These are phyloP conservation scores for Choloepus hoffmanni DNA, from an alignment of 2,113 vertebrate genomes.

Conservation along the genomic window DNA sequence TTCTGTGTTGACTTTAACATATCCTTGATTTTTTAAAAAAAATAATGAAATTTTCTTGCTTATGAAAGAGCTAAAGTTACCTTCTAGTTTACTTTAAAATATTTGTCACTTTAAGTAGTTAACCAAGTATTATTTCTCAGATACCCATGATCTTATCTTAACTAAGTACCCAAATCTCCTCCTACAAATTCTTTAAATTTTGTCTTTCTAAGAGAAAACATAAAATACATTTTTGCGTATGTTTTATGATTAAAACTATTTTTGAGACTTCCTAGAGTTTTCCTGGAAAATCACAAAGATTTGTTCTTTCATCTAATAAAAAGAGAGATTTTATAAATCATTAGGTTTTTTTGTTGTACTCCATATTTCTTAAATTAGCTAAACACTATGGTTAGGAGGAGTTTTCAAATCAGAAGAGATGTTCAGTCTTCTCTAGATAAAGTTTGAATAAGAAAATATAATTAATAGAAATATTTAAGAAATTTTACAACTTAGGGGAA, in stretches of 20 bases:
- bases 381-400: background rate
- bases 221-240: background rate
- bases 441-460: background rate
- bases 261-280: background rate
- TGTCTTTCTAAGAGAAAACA: background rate
- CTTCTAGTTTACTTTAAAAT: slow-evolving; percentile 36
- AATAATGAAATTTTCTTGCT: background rate
- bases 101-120: slow-evolving; percentile 58
- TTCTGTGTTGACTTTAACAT: slow-evolving; percentile 15
- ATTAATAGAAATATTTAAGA: slow-evolving; percentile 16
- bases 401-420: background rate
- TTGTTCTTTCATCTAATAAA: background rate
- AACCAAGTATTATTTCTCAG: slow-evolving; percentile 30
- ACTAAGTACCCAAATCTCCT: background rate
- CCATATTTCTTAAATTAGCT: background rate
- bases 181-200: slow-evolving; percentile 22
- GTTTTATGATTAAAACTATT: background rate
- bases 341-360: background rate
- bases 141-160: background rate
- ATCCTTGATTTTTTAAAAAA: background rate
- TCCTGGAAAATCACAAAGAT: background rate
- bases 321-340: background rate
- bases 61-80: slow-evolving; percentile 22
- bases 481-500: background rate
- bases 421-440: background rate